Percentiles rank a stretch among this genome's conserved stretches.
Evolutionary conservation across 2,888 invertebrate species (phyloP).

Genomic region (Oscheius sp.): DNA sequence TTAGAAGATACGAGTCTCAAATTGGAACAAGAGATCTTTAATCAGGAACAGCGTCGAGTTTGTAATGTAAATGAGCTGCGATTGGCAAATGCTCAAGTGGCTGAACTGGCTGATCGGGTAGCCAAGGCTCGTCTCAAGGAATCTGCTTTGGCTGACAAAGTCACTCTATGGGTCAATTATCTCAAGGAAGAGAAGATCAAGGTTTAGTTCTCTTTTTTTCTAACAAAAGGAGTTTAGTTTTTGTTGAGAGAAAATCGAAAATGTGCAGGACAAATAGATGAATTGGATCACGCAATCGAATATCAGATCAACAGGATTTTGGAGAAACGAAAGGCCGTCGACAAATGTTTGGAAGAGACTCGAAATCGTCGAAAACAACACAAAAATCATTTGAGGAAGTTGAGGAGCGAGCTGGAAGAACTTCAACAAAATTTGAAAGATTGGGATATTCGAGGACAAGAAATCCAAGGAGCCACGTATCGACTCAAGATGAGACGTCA

Average conservation of each 20-base stretch:
- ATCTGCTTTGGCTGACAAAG: constrained; percentile 2
- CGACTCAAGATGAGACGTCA: neutral
- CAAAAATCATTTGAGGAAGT: constrained; percentile 2
- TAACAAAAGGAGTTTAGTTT: neutral
- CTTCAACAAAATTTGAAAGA: constrained; percentile 1
- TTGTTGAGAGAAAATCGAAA: constrained; percentile 8
- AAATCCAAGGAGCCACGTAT: neutral
- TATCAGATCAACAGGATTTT: constrained; percentile 6
- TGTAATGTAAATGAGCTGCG: constrained; percentile 12
- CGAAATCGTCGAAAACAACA: constrained; percentile 4
- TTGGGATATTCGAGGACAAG: constrained; percentile 7
- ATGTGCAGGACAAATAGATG: constrained; percentile 14
- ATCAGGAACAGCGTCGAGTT: constrained; percentile 5
- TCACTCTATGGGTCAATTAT: constrained; percentile 16
- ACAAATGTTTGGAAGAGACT: neutral
- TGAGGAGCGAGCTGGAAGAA: constrained; percentile 19
- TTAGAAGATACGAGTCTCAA: constrained; percentile 5
- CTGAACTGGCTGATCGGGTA: constrained; percentile 19
- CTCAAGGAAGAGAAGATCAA: constrained; percentile 20
- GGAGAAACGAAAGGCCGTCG: constrained; percentile 6
- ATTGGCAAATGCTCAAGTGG: neutral
- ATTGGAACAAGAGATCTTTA: constrained; percentile 5
- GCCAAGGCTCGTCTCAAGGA: constrained; percentile 15
- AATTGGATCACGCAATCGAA: neutral
- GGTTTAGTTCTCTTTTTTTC: neutral